Evolutionary conservation across 2,888 invertebrate species (phyloP), one percentile per base, ranked within the genome.

Genomic region (Zhengitettix transpicula): DNA sequence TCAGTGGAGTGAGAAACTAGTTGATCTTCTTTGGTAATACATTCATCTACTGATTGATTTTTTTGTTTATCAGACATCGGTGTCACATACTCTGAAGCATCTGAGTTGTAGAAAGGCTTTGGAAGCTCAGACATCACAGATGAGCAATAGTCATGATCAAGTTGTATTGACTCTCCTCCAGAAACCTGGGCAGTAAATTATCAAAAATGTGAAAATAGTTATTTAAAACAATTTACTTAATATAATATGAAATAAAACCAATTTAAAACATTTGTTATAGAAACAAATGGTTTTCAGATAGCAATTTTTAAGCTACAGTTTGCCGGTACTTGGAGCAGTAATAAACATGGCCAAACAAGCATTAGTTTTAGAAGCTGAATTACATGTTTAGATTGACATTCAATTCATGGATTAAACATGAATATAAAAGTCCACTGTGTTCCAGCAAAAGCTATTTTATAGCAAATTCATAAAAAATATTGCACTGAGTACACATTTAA

Each of bases 131-230:
- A 11, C 15, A 17, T 14, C 40, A 28, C 47, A 16, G 58, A 47
- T 15, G 61, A 58, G 65, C 81, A 81, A 66, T 83, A 83, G 69
- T 80, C 79, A 67, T 82, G 82, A 68, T 82, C 82, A 62, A 78
- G 67, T 51, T 75, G 74, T 10, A 78, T 69, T 12, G 69, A 71
- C 66, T 74, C 68, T 65, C 68, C 66, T 40, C 62, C 59, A 59
- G 63, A 61, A 15, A 63, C 63, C 63, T 63, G 55, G 44, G 52
- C n/a, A 58, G 42, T 61, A 40, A 59, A 61, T 52, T 17, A 52
- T 52, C 40, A 59, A 14, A 60, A 55, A 55, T 59, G 54, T n/a
- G 53, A 55, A 40, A 51, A 17, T 17, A 12, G 41, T 9, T n/a
- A n/a, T 51, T 53, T 41, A 16, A 57, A 15, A 55, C 58, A 17